Conservation (phyloP, 1,140 invertebrate species). For the Eriosoma lanigerum region DNA sequence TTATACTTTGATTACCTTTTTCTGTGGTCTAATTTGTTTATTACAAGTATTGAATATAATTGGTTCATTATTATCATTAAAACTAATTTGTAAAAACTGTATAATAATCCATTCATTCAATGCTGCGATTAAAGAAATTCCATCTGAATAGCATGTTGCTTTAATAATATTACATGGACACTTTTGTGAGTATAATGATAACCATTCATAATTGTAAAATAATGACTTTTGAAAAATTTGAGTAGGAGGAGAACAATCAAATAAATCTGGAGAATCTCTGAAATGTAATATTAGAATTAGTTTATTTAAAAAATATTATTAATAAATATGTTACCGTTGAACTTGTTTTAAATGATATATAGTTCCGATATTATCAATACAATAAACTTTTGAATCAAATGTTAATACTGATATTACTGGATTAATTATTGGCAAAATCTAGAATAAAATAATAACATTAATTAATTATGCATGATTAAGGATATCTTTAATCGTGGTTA, state of each 20-base stretch:
- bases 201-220: not conserved
- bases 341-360: conserved; percentile 27
- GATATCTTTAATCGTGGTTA: no score
- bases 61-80: conserved; percentile 23
- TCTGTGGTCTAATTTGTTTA: conserved; percentile 11
- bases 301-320: not conserved
- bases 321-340: conserved; percentile 26
- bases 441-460: not conserved
- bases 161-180: not conserved
- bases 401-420: conserved; percentile 22
- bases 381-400: conserved; percentile 26
- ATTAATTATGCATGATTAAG: no score
- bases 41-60: conserved; percentile 9
- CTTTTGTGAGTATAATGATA: not conserved
- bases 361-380: conserved; percentile 38
- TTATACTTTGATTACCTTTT: not conserved
- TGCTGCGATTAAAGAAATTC: conserved; percentile 8
- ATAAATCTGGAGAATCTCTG: conserved; percentile 43
- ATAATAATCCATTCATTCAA: not conserved
- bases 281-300: conserved; percentile 7
- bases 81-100: conserved; percentile 20
- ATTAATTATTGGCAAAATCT: conserved; percentile 12
- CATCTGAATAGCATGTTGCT: conserved; percentile 10
- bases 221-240: not conserved
- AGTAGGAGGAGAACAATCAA: not conserved